Base-by-base conservation (phyloP, 2,797 vertebrate species). In the Pseudopleuronectes americanus region DNA sequence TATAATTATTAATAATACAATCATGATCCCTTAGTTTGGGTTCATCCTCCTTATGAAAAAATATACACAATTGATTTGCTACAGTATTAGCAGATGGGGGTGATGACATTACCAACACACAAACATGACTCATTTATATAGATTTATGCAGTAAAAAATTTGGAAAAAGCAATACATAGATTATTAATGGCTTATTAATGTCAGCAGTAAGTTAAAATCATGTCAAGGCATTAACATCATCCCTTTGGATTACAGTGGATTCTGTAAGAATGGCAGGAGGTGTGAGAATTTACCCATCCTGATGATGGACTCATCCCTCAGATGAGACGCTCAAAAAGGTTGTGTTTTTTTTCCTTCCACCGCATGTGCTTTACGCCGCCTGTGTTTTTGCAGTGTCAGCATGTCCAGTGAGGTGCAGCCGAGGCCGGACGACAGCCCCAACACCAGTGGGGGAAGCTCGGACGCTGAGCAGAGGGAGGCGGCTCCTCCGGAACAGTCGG, bases 391-490 rank as follows among this genome's bases (percentile, higher is more conserved):
- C 66, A 89, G 84, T 48, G 68, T 94, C 87, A 95, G 93, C 88
- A 97, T 97, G 96, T 97, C 96, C 91, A 94, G 96, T 54, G 96
- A 97, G 92, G 95, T 96, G 81, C 96, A 96, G 84, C 89, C 90
- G 85, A 95, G 96, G 94, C 96, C 95, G 77, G 96, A 96, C 77
- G 96, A 97, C 88, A 98, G 96, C 80, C 97, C 97, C 68, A 97
- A 96, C 90, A 97, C 96, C 80, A 98, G 96, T 49, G 96, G 96
- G 88, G 97, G 96, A 47, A 97, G 96, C 91, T 97, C 96, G 31
- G 97, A 97, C 71, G 94, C 96, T 62, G 96, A 97, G 90, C 96
- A 96, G 49, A 94, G 96, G 64, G 96, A 97, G 86, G 92, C 91
- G 26, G 87, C 94, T 79, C 96, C 96, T 4, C 95, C 93, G 19